Evolutionary conservation across 1,140 invertebrate species (phyloP), one percentile per base, ranked within the genome.

Genomic region (Stegodyphus mimosarum): DNA sequence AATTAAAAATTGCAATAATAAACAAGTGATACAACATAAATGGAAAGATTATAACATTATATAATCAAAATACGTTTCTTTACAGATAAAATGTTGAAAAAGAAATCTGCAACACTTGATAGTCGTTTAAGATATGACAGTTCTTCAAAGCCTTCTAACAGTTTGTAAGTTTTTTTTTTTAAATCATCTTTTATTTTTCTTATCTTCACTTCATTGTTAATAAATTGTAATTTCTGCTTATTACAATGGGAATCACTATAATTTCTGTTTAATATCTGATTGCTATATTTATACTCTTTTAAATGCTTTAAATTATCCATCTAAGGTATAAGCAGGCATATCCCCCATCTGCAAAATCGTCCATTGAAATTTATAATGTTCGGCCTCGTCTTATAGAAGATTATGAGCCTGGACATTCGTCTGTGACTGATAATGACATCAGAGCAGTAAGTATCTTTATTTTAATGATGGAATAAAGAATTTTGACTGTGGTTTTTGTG

Each of bases 361-460:
- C 76, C 6, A 73, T 80, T 50, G 73, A 87, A 70, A 51, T 70
- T n/a, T 84, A 86, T 69, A 86, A 86, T 18, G 71, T 75, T 52
- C 64, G 64, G 49, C 88, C 88, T 51, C 51, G 86, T 18, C 83
- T 84, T 73, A 88, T 88, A 17, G 87, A 87, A 53, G 94, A 98
- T 90, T 99, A 98, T 90, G 93, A 95, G 79, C 97, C 97, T 13
- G 97, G 97, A 55, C 93, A 93, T 89, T 97, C 96, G 9, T 97
- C 95, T 1, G 95, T 97, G 53, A 94, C 95, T 10, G 95, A 97
- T 87, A 95, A 95, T 91, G 96, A 97, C 93, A 86, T 77, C 33
- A 33, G 33, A 33, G 33, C 33, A 33, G 33, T 33, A 33, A 33
- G 33, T 33, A 33, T 33, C 33, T 33, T 33, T 33, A 33, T 33